Evolutionary conservation across 2,113 vertebrate genomes (phyloP).

Genomic region (Suricata suricatta): DNA sequence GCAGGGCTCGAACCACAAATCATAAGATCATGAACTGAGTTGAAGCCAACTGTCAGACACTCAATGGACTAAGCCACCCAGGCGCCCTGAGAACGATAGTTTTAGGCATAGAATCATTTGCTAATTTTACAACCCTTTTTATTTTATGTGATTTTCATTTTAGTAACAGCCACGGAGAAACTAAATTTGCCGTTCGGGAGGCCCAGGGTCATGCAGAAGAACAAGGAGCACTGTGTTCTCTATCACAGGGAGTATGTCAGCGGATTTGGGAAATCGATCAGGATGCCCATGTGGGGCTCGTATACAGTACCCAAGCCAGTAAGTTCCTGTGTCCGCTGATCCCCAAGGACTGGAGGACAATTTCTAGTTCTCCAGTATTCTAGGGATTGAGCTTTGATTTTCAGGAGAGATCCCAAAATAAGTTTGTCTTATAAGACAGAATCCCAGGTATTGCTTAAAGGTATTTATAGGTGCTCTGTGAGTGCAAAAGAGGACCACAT

Average conservation of each 20-base stretch:
- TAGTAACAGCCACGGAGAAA: constrained; percentile 75
- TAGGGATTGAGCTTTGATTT: neutral
- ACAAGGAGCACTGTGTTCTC: constrained; percentile 88
- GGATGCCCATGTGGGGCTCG: constrained; percentile 94
- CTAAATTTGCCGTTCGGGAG: constrained; percentile 88
- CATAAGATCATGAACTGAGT: no score
- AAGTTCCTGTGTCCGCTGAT: constrained; percentile 54
- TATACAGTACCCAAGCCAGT: constrained; percentile 91
- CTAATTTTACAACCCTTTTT: neutral
- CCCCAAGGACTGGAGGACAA: neutral
- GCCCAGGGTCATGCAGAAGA: constrained; percentile 86
- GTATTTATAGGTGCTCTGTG: neutral
- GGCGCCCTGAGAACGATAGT: neutral
- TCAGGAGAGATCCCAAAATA: neutral
- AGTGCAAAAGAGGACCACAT: neutral
- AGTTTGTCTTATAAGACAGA: neutral
- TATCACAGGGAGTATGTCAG: constrained; percentile 89
- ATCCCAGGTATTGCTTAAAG: neutral
- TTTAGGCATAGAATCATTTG: neutral
- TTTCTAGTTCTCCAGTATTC: neutral
- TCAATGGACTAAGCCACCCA: no score
- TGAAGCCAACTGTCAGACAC: no score
- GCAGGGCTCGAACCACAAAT: no score
- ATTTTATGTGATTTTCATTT: constrained; percentile 57
- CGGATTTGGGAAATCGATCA: constrained; percentile 85